These are phyloP conservation scores for Mesoclemmys tuberculata DNA, from an alignment of 2,113 vertebrate genomes.

Conservation along the genomic window DNA sequence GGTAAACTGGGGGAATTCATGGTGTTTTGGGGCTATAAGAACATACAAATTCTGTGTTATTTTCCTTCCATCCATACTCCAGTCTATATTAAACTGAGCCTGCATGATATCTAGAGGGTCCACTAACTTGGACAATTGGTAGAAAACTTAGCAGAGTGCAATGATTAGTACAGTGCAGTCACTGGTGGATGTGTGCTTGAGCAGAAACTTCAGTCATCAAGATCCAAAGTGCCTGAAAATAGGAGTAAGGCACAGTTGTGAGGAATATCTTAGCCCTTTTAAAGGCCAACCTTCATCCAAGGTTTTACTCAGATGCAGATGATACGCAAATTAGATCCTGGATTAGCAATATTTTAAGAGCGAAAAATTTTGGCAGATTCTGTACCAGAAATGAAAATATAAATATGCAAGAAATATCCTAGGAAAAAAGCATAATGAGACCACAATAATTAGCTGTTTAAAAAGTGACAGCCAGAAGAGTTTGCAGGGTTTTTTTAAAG, in stretches of 20 bases:
- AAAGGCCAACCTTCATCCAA: not conserved
- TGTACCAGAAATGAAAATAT: not conserved
- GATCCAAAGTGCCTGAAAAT: not conserved
- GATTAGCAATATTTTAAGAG: not conserved
- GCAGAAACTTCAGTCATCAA: not conserved
- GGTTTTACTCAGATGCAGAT: not conserved
- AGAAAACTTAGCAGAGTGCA: not conserved
- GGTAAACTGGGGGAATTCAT: not conserved
- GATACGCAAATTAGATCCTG: not conserved
- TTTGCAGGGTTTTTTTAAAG: not conserved
- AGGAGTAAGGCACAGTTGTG: not conserved
- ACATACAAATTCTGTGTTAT: not conserved
- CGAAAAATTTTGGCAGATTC: not conserved
- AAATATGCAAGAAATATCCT: not conserved
- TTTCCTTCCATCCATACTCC: not conserved
- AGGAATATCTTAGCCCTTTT: not conserved
- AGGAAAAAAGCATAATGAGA: not conserved
- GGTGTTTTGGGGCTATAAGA: not conserved
- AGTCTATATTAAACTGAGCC: not conserved
- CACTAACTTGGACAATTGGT: not conserved
- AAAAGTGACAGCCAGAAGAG: not conserved
- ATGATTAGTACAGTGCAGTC: not conserved
- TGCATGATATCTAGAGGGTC: not conserved
- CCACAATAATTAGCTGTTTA: not conserved
- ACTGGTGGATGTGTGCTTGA: not conserved